Evolutionary conservation across 2,113 vertebrate genomes (phyloP), one percentile per base, ranked within the genome.

Genomic region (Penelope pileata): DNA sequence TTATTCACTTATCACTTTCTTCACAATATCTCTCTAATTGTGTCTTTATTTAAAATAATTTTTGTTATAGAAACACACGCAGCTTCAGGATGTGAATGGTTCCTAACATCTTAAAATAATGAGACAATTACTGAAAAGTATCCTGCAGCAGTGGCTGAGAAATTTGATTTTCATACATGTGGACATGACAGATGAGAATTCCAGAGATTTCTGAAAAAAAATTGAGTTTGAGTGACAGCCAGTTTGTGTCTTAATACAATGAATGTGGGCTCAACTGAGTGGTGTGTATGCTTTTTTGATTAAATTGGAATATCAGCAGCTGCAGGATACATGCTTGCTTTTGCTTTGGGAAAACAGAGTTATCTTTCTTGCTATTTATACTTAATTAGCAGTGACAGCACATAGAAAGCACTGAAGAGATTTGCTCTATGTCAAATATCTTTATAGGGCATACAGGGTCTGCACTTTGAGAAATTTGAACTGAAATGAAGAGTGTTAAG

Each of bases 151-250:
- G 38, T 84, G 63, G 53, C 21, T 82, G 47, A 79, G 47, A 90
- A 84, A 51, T 34, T 82, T 67, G 29, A 8, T n/a, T 79, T 78
- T 88, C 30, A 22, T 67, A 53, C 6, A 45, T 32, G 13, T 58
- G 70, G 45, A 58, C 29, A 58, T 23, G 30, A 34, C 11, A 82
- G 69, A 82, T 78, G n/a, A 40, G 34, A 70, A 88, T 94, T 72
- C 29, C 79, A 79, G 34, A 67, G 60, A 88, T 72, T 82, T 69
- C 51, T 82, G 47, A 74, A 75, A 88, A 75, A 70, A 83, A 75
- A 72, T 67, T 58, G 12, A 24, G 10, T 79, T 90, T 88, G 70
- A 85, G 56, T 82, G 73, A 42, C 32, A 60, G 45, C 27, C n/a
- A 13, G 8, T 66, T 69, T 78, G 29, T 76, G 32, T 24, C 45